Evolutionary conservation across 1,140 invertebrate species (phyloP).

Genomic region (Drosophila bifasciata): DNA sequence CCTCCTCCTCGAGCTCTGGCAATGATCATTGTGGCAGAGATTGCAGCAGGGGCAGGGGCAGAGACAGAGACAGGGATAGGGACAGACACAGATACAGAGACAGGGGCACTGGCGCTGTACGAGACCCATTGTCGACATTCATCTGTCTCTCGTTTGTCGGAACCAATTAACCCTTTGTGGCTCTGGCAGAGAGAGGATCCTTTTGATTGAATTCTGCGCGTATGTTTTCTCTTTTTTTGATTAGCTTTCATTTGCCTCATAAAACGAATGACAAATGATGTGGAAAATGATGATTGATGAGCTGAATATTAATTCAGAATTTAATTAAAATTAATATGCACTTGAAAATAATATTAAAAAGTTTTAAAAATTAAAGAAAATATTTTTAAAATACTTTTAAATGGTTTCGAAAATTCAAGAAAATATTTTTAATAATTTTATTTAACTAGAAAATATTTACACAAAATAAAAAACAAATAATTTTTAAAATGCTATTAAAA

Average conservation of each 20-base stretch:
- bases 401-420: too few species aligned
- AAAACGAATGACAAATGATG: constrained; percentile 2
- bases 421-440: too few species aligned
- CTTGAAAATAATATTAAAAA: too few species aligned
- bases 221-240: constrained; percentile 10
- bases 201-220: constrained; percentile 21
- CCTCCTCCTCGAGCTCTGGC: constrained; percentile 27
- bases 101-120: constrained; percentile 26
- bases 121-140: constrained; percentile 57
- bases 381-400: too few species aligned
- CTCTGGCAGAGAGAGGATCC: constrained; percentile 5
- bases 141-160: constrained; percentile 32
- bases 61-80: too few species aligned
- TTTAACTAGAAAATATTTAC: too few species aligned
- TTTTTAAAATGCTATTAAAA: too few species aligned
- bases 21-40: background rate
- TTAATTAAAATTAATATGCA: too few species aligned
- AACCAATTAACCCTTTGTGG: constrained; percentile 49
- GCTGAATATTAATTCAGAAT: too few species aligned
- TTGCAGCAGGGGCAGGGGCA: constrained; percentile 12
- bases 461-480: too few species aligned
- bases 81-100: constrained; percentile 25
- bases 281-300: constrained; percentile 16
- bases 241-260: background rate
- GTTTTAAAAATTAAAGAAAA: too few species aligned